A percentile compares a stretch with the other conserved stretches of the same genome.
These are phyloP conservation scores for Lepidothrix coronata DNA, from an alignment of 2,113 vertebrate genomes.

Conservation along the genomic window DNA sequence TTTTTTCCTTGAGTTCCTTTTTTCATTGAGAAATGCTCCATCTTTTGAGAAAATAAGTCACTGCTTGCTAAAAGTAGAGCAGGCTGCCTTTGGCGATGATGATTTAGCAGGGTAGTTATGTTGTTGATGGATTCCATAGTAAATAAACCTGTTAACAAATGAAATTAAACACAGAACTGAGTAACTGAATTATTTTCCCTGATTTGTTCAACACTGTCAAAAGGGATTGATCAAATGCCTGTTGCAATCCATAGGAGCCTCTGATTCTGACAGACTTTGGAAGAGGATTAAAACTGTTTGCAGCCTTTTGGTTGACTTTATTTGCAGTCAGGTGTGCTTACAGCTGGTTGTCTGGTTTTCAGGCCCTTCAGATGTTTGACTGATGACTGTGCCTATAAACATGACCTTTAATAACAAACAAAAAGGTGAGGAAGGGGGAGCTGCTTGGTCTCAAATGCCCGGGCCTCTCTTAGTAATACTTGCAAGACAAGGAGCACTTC, in stretches of 20 bases:
- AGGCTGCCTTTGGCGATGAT: background rate
- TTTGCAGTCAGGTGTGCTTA: background rate
- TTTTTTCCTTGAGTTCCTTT: background rate
- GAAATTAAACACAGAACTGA: background rate
- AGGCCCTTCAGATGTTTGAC: background rate
- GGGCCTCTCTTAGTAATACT: background rate
- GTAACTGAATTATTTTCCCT: background rate
- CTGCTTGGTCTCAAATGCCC: background rate
- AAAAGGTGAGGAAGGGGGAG: background rate
- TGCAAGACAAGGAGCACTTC: background rate
- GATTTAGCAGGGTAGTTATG: background rate
- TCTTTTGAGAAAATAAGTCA: background rate
- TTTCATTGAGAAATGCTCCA: background rate
- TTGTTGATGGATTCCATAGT: background rate
- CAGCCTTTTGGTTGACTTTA: background rate
- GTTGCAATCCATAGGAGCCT: background rate
- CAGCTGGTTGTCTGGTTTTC: background rate
- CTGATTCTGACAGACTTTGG: background rate
- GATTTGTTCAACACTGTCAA: background rate
- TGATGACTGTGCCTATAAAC: background rate
- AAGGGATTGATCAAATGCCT: background rate
- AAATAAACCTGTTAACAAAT: constrained; percentile 10
- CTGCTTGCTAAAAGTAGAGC: background rate
- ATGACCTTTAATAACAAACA: background rate
- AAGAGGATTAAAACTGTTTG: background rate